phyloP scores from a whole-genome alignment of 1,140 invertebrate genomes.

The Plectrocnemia conspersa region DNA sequence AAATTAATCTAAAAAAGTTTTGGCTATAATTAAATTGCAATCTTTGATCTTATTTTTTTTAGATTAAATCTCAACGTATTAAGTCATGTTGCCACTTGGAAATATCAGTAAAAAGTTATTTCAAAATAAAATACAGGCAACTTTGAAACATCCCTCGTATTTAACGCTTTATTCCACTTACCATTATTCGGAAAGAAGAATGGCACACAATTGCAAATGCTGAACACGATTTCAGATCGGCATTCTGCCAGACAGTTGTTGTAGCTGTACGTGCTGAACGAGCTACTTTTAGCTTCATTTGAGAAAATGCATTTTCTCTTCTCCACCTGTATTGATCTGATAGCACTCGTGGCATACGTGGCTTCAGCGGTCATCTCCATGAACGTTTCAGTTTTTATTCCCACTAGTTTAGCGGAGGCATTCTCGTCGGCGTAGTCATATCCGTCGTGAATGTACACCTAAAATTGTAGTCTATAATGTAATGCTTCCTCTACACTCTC shows the following conservation, averaged over 20 bases:
- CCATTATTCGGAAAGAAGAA: constrained; percentile 53
- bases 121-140: too few species aligned
- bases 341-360: constrained; percentile 53
- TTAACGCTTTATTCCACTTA: too few species aligned
- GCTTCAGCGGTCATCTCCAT: constrained; percentile 55
- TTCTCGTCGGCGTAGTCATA: constrained; percentile 58
- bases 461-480: constrained; percentile 7
- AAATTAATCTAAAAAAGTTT: too few species aligned
- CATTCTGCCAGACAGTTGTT: constrained; percentile 61
- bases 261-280: constrained; percentile 54
- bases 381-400: constrained; percentile 52
- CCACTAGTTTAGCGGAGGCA: constrained; percentile 52
- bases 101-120: too few species aligned
- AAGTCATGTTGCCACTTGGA: too few species aligned
- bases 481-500: constrained; percentile 16
- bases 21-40: too few species aligned
- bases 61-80: too few species aligned
- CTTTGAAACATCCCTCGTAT: too few species aligned
- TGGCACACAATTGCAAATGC: constrained; percentile 57
- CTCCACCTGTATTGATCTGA: constrained; percentile 45
- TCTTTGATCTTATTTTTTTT: too few species aligned
- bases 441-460: constrained; percentile 59
- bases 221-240: constrained; percentile 44
- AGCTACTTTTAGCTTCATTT: constrained; percentile 46
- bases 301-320: constrained; percentile 55